A percentile compares a stretch with the other conserved stretches of the same genome.
phyloP scores from a whole-genome alignment of 1,140 invertebrate genomes.

The Drosophila pachea region DNA sequence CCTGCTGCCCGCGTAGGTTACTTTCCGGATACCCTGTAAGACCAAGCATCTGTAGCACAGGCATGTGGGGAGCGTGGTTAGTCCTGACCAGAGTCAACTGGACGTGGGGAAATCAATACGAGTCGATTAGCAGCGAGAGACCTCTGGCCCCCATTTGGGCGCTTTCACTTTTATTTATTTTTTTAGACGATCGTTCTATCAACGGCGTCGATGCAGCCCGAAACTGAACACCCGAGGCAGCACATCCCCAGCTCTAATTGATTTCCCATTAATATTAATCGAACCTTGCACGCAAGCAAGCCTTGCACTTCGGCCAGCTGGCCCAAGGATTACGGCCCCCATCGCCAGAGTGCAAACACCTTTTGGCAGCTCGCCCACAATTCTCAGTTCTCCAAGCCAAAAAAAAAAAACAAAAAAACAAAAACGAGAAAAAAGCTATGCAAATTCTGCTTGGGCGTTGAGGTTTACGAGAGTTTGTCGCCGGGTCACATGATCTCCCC shows the following conservation, averaged over 20 bases:
- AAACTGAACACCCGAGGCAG: no score
- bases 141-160: no score
- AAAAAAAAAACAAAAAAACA: background rate
- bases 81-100: background rate
- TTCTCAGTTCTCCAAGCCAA: background rate
- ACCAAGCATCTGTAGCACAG: no score
- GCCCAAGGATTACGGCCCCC: slow-evolving; percentile 41
- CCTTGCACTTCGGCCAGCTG: slow-evolving; percentile 59
- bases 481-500: slow-evolving; percentile 70
- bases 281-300: slow-evolving; percentile 56
- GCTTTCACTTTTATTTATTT: no score
- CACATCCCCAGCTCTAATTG: slow-evolving; percentile 41
- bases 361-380: slow-evolving; percentile 19
- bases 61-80: no score
- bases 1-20: slow-evolving; percentile 3
- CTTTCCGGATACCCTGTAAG: slow-evolving; percentile 4
- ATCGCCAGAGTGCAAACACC: slow-evolving; percentile 5
- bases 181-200: no score
- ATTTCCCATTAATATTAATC: slow-evolving; percentile 72
- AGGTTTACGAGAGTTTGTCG: slow-evolving; percentile 28
- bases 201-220: no score
- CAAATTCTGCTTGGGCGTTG: slow-evolving; percentile 1
- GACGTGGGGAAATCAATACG: background rate
- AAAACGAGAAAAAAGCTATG: slow-evolving; percentile 3
- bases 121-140: background rate